Percentiles rank a stretch among this genome's conserved stretches.
Evolutionary conservation across 2,113 vertebrate genomes (phyloP).

Genomic region (Esox niger): DNA sequence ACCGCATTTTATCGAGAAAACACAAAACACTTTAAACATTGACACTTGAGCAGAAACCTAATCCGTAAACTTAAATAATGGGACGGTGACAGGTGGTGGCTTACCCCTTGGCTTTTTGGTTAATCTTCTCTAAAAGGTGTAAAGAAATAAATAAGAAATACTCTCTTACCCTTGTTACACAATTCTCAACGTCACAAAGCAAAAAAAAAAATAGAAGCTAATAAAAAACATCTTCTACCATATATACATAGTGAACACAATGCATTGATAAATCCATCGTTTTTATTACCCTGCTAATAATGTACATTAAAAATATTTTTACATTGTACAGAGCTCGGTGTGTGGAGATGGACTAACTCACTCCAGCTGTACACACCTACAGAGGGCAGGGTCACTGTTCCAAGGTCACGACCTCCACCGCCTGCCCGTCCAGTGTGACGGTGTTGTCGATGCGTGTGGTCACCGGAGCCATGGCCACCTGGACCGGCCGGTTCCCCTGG

Average conservation of each 20-base stretch:
- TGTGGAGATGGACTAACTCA: constrained; percentile 33
- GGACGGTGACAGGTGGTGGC: constrained; percentile 44
- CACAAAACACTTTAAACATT: no score
- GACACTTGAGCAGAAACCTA: not conserved
- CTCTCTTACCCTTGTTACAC: constrained; percentile 34
- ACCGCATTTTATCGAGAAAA: constrained; percentile 27
- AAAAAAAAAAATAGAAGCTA: constrained; percentile 37
- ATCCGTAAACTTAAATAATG: not conserved
- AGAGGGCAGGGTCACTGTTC: constrained; percentile 81
- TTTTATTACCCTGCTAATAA: constrained; percentile 53
- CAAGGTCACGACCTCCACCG: constrained; percentile 94
- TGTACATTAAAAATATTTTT: constrained; percentile 66
- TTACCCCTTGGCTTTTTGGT: constrained; percentile 58
- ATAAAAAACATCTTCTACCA: constrained; percentile 30
- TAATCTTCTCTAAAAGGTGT: constrained; percentile 40
- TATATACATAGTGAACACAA: constrained; percentile 71
- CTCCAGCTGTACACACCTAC: constrained; percentile 25
- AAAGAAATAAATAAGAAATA: constrained; percentile 69
- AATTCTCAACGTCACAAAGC: constrained; percentile 43
- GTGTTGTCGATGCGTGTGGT: constrained; percentile 91
- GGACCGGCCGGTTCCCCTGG: constrained; percentile 94
- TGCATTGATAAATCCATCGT: constrained; percentile 47
- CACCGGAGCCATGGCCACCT: constrained; percentile 96
- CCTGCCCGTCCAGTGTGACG: constrained; percentile 93
- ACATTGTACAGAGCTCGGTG: constrained; percentile 53